phyloP scores from a whole-genome alignment of 2,113 vertebrate species.

The Dinomys branickii region DNA sequence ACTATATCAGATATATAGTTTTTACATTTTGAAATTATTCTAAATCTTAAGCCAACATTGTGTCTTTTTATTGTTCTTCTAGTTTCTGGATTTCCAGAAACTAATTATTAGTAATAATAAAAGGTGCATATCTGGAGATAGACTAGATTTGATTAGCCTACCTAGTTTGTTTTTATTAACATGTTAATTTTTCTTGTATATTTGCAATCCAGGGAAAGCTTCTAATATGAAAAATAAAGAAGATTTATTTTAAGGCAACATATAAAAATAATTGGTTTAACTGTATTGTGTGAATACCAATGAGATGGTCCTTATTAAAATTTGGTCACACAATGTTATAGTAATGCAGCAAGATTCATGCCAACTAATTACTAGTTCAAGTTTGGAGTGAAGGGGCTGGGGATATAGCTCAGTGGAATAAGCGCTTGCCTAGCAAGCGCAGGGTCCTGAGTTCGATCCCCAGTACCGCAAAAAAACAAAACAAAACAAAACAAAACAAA shows the following conservation, averaged over 20 bases:
- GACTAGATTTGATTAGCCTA: constrained; percentile 33
- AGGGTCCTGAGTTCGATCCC: no score
- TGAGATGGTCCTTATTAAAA: constrained; percentile 21
- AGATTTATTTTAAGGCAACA: constrained; percentile 63
- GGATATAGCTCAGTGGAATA: no score
- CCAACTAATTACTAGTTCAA: constrained; percentile 44
- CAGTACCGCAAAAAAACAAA: no score
- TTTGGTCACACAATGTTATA: constrained; percentile 9
- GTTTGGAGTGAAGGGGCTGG: constrained; percentile 53
- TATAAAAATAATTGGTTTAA: constrained; percentile 46
- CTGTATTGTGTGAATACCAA: constrained; percentile 50
- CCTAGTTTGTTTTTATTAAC: constrained; percentile 55
- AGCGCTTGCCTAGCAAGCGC: no score
- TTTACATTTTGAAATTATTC: constrained; percentile 37
- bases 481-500: no score
- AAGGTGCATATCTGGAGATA: constrained; percentile 13
- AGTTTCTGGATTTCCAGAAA: constrained; percentile 48
- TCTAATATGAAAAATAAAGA: constrained; percentile 63
- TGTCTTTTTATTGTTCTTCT: constrained; percentile 35
- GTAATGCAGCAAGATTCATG: neutral
- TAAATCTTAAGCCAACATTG: neutral
- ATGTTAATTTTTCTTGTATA: neutral
- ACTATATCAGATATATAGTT: neutral
- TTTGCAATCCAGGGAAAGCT: constrained; percentile 47
- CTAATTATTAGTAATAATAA: constrained; percentile 66